Base-by-base conservation (phyloP, 2,888 invertebrate species). In the Lithophane leautieri region DNA sequence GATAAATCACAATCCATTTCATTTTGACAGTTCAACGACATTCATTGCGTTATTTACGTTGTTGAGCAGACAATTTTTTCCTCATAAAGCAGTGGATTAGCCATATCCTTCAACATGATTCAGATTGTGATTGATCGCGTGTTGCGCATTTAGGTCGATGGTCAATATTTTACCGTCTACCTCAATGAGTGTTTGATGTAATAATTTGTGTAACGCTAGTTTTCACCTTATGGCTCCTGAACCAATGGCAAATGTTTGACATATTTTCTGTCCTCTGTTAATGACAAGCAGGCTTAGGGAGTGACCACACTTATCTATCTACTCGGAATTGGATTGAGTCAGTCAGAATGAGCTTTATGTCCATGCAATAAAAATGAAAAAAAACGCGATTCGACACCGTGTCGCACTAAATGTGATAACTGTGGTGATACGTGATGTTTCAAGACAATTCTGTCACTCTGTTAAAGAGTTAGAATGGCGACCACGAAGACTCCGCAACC, bases 111-210 rank as follows among this genome's bases (percentile, higher is more conserved):
- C 34, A 34, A 34, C 4, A 34, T 34, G 34, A 34, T 34, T 34
- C 34, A 6, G 34, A 34, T 34, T 34, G 34, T 34, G 6, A 34
- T 34, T 34, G 34, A 34, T 34, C 4, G 6, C 6, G 34, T 34
- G 34, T 34, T 34, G 6, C 34, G 34, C 4, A 34, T 0, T 34
- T 34, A 34, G 34, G 34, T 4, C 6, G 34, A 34, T 34, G 54
- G 70, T 78, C 28, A 60, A 76, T 74, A 71, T 52, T 47, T 61
- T 63, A 67, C 72, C 60, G 60, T 68, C 83, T 83, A 82, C 82
- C 82, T 82, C 85, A 80, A 73, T 72, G 70, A 40, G 70, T 82
- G 80, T 83, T 78, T 73, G 62, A 73, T 78, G 65, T 73, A 65
- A 85, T 81, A 16, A 65, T 76, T 81, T 81, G 28, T 70, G 56